Base-by-base conservation (phyloP, 2,113 vertebrate genomes). In the Ariopsis seemanni region DNA sequence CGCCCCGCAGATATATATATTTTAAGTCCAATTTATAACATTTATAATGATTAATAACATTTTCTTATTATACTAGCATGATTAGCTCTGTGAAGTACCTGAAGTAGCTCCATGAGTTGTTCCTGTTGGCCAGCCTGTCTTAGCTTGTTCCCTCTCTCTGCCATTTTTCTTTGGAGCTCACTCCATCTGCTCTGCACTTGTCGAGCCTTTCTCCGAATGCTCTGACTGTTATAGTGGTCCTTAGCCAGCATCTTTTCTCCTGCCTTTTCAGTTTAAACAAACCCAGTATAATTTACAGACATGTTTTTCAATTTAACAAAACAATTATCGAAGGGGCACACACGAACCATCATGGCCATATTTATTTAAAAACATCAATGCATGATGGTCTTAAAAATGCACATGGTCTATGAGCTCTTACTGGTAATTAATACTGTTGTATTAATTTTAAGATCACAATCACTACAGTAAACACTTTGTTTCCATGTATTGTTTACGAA, bases 21-120 rank as follows among this genome's bases (percentile, higher is more conserved):
- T 9, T 53, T 53, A 53, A 11, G 52, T 53, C 7, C 52, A 53
- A 53, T 11, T 53, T 53, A 53, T 53, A 53, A 7, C 53, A 55
- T 79, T 48, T 60, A 60, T 20, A 34, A 30, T 27, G 58, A 15
- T 53, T 58, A 22, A 34, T 20, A 18, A 58, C 4, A 18, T 81
- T 6, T 60, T 55, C 20, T 52, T 2, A 0, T 74, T 52, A 60
- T 52, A 27, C 12, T 30, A 53, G 25, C 7, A 11, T 50, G 18
- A 63, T 3, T 30, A 71, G 55, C 6, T 42, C 27, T 58, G 7
- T 53, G 25, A 30, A 90, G 55, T 34, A 97, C 97, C 97, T 96
- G 96, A 67, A 98, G 93, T 63, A 97, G 91, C 90, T 95, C 96
- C 95, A 96, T 97, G 84, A 98, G 96, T 90, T 97, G 96, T 82